Percentiles rank a stretch among this genome's conserved stretches.
Evolutionary conservation across 2,797 vertebrate genomes (phyloP).

Genomic region (Dallia pectoralis): DNA sequence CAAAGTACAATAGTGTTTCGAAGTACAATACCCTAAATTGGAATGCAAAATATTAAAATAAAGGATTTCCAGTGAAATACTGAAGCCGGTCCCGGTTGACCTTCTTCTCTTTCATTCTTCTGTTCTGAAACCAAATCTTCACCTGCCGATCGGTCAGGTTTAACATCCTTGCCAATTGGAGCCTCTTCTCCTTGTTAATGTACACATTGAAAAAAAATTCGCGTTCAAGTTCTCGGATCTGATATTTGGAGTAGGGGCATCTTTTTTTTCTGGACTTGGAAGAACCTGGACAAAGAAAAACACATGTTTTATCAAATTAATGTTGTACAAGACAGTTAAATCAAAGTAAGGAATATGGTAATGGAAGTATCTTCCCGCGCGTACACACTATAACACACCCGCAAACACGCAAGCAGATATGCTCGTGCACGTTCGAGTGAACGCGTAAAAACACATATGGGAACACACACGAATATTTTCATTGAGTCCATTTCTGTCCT

Average conservation of each 20-base stretch:
- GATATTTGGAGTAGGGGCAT: conserved; percentile 97
- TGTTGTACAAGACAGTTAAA: background rate
- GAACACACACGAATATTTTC: background rate
- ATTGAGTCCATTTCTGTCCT: background rate
- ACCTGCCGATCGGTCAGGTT: conserved; percentile 97
- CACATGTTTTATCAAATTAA: background rate
- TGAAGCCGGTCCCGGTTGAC: conserved; percentile 96
- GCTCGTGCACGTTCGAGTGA: conserved; percentile 11
- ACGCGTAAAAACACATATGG: conserved; percentile 4
- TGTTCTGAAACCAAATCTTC: conserved; percentile 99
- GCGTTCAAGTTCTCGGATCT: conserved; percentile 99
- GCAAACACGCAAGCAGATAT: conserved; percentile 11
- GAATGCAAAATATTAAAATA: conserved; percentile 80
- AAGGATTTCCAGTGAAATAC: conserved; percentile 96
- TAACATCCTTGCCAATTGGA: conserved; percentile 95
- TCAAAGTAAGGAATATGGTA: background rate
- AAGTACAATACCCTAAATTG: background rate
- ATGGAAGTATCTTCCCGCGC: background rate
- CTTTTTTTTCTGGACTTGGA: conserved; percentile 95
- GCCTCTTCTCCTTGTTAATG: conserved; percentile 99
- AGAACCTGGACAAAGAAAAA: conserved; percentile 69
- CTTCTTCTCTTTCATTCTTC: conserved; percentile 99
- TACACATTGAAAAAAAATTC: conserved; percentile 99
- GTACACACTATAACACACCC: conserved; percentile 1
- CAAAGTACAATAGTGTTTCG: conserved; percentile 14